Conservation (phyloP, 1,140 invertebrate species). For the Sarcophaga bullata region DNA sequence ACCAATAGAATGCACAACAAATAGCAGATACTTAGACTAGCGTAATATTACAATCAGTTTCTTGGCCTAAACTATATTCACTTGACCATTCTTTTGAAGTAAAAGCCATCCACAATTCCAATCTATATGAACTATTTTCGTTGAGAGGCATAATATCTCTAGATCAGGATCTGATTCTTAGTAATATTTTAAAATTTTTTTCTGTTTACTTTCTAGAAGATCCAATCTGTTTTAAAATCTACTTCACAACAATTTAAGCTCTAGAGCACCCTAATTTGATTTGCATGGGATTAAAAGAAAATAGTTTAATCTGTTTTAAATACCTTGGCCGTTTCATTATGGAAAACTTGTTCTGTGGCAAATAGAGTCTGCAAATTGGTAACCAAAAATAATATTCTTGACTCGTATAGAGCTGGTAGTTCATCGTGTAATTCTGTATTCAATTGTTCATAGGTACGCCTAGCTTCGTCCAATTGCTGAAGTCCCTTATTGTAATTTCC, state of each 20-base stretch:
- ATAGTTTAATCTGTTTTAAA: neutral
- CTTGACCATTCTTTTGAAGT: too few species aligned
- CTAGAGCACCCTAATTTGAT: neutral
- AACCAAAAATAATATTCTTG: slow-evolving; percentile 88
- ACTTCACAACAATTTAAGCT: neutral
- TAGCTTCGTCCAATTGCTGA: slow-evolving; percentile 89
- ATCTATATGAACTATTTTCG: too few species aligned
- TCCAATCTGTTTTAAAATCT: neutral
- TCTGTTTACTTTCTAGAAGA: too few species aligned
- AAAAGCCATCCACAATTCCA: too few species aligned
- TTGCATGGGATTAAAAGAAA: neutral
- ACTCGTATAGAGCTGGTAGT: slow-evolving; percentile 93
- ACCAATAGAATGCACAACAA: too few species aligned
- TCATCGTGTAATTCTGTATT: slow-evolving; percentile 96
- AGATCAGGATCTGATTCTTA: too few species aligned
- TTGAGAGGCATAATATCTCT: too few species aligned
- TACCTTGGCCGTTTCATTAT: slow-evolving; percentile 89
- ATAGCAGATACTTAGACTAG: too few species aligned
- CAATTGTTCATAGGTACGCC: slow-evolving; percentile 88
- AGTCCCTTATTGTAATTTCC: slow-evolving; percentile 87
- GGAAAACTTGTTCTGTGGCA: slow-evolving; percentile 91
- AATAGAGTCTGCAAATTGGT: slow-evolving; percentile 92
- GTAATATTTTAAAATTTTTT: too few species aligned
- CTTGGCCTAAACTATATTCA: too few species aligned
- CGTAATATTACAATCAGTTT: too few species aligned